phyloP scores from a whole-genome alignment of 2,113 vertebrate genomes.

The Myrmecobius fasciatus region DNA sequence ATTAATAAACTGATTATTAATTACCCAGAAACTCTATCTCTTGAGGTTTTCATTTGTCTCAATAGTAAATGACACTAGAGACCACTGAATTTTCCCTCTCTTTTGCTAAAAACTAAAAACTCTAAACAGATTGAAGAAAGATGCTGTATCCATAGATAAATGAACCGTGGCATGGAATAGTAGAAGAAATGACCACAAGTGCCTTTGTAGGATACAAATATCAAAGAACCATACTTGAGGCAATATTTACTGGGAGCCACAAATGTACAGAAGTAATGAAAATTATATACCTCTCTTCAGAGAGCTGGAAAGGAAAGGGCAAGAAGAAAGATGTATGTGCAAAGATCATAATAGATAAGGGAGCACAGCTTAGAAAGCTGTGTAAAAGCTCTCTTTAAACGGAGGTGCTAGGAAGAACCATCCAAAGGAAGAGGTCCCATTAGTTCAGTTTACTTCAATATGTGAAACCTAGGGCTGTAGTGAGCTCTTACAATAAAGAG shows the following conservation, averaged over 20 bases:
- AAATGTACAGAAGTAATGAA: too few species aligned
- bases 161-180: background rate
- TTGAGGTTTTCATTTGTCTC: background rate
- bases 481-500: too few species aligned
- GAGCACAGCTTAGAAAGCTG: background rate
- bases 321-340: too few species aligned
- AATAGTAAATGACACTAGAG: background rate
- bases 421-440: background rate
- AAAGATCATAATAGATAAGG: background rate
- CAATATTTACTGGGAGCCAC: background rate
- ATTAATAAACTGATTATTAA: background rate
- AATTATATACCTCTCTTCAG: too few species aligned
- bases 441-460: too few species aligned
- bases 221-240: background rate
- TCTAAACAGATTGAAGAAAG: background rate
- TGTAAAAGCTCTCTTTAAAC: background rate
- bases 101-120: background rate
- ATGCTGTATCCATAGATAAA: background rate
- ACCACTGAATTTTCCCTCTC: background rate
- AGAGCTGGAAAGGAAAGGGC: too few species aligned
- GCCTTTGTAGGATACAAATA: background rate
- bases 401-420: background rate
- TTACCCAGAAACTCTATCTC: background rate
- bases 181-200: background rate
- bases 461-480: too few species aligned